These are phyloP conservation scores for Rhagium mordax DNA, from an alignment of 2,888 invertebrate genomes.

Conservation along the genomic window DNA sequence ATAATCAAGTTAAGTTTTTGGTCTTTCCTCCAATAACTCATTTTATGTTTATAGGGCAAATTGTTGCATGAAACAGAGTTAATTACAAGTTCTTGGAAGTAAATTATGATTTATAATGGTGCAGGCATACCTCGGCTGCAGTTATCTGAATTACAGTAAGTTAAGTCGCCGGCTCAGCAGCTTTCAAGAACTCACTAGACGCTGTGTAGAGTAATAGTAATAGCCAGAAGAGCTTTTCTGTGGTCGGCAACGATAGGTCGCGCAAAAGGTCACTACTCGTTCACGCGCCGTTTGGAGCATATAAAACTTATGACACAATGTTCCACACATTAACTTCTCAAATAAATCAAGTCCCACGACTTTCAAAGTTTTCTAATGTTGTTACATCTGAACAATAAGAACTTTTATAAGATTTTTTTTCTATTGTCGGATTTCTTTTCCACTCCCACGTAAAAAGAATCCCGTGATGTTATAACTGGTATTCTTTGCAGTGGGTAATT, in stretches of 20 bases:
- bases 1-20: slow-evolving; percentile 34
- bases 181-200: slow-evolving; percentile 47
- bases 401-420: slow-evolving; percentile 44
- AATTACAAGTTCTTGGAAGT: slow-evolving; percentile 49
- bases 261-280: slow-evolving; percentile 43
- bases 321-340: slow-evolving; percentile 54
- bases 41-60: slow-evolving; percentile 41
- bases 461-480: background rate
- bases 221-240: slow-evolving; percentile 29
- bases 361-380: slow-evolving; percentile 30
- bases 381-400: slow-evolving; percentile 42
- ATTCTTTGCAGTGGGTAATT: background rate
- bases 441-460: slow-evolving; percentile 6
- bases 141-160: slow-evolving; percentile 46
- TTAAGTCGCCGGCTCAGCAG: slow-evolving; percentile 46
- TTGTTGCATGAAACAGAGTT: slow-evolving; percentile 43
- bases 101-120: slow-evolving; percentile 47
- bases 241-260: slow-evolving; percentile 40
- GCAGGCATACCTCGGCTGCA: slow-evolving; percentile 40
- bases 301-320: slow-evolving; percentile 54
- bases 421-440: slow-evolving; percentile 4
- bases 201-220: slow-evolving; percentile 40
- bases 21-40: slow-evolving; percentile 24
- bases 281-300: slow-evolving; percentile 51
- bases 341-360: slow-evolving; percentile 50